Evolutionary conservation across 2,113 vertebrate species (phyloP), one percentile per base, ranked within the genome.

Genomic region (Uria aalge): DNA sequence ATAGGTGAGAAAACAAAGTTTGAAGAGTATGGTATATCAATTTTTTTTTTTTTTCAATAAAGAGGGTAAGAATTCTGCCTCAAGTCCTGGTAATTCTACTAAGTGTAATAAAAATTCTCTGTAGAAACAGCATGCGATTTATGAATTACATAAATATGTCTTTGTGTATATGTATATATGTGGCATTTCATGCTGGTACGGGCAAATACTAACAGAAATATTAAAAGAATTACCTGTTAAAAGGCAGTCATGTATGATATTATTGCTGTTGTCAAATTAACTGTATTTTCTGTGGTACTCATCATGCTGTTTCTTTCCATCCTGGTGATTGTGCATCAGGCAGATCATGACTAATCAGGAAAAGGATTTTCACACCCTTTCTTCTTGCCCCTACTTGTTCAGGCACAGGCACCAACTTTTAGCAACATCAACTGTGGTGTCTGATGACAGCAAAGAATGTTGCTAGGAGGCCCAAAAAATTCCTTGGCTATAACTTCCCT

Each of bases 1-100:
- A 32, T 84, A 92, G 95, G 96, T 96, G 95, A 97, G 91, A 95
- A 97, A 97, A 92, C 95, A 96, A 97, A 97, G 95, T 96, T 96
- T 97, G 90, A 96, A 95, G 94, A 95, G 90, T 95, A 32, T 77
- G 26, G 57, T 86, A 3, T 88, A 64, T 53, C 66, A 59, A 60
- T 48, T 62, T 23, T 57, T 32, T 29, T 52, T 26, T 63, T 24
- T 69, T 81, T 84, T 63, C 66, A 81, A 26, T 79, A n/a, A 48
- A 76, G 50, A 66, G 11, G 47, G 9, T 64, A 55, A 63, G 43
- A 83, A 10, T 87, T 92, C 66, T 5, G 6, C 78, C 50, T 59
- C 27, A 64, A 80, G 16, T 72, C 68, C 43, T 75, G 40, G 27
- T 68, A 63, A 68, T 73, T 60, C 52, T 67, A 0, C 18, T 38